These are phyloP conservation scores for Xenopus petersii DNA, from an alignment of 2,797 vertebrate genomes.

Conservation along the genomic window DNA sequence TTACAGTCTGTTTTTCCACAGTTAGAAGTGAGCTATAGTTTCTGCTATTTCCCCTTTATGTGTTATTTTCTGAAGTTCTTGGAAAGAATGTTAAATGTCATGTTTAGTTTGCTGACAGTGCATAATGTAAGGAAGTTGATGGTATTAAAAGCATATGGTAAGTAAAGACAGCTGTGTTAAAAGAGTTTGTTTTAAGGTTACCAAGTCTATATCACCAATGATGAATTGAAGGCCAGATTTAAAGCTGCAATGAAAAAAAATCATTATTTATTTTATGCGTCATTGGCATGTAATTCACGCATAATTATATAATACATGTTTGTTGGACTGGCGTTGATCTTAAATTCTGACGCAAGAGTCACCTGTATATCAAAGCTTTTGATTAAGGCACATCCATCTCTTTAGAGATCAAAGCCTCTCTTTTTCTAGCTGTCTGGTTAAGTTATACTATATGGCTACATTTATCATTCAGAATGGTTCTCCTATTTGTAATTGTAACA, in stretches of 20 bases:
- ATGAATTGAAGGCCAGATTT: constrained; percentile 27
- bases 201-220: constrained; percentile 21
- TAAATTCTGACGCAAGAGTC: background rate
- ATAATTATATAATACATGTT: constrained; percentile 23
- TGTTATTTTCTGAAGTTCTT: constrained; percentile 16
- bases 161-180: constrained; percentile 24
- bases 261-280: constrained; percentile 17
- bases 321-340: background rate
- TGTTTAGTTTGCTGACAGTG: constrained; percentile 23
- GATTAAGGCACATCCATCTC: background rate
- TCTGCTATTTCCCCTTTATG: constrained; percentile 1
- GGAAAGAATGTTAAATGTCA: constrained; percentile 38
- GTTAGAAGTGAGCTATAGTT: background rate
- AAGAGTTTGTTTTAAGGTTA: constrained; percentile 13
- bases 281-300: constrained; percentile 12
- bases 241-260: constrained; percentile 4
- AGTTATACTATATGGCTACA: background rate
- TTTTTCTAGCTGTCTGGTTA: background rate
- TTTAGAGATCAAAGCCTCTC: background rate
- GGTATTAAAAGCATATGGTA: constrained; percentile 35
- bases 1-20: too few species aligned
- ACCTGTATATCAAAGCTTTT: background rate
- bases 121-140: constrained; percentile 14
- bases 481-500: background rate
- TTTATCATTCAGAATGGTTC: background rate